Percentiles rank a stretch among this genome's conserved stretches.
Conservation (phyloP, 2,113 vertebrate genomes). For the Oncorhynchus masou region DNA sequence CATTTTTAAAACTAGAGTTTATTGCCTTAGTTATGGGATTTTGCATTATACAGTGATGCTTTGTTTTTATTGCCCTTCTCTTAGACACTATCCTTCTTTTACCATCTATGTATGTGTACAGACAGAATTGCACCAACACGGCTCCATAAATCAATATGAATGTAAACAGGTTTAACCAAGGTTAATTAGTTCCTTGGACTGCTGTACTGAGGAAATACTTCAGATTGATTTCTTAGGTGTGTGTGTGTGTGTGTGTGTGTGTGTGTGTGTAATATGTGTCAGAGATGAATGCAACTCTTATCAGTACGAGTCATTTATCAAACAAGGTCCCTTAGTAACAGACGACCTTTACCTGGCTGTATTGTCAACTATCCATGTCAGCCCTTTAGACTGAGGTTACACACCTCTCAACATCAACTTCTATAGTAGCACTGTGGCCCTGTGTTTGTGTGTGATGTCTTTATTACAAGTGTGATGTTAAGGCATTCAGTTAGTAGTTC, state of each 20-base stretch:
- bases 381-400: neutral
- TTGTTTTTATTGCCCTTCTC: too few species aligned
- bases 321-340: neutral
- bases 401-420: neutral
- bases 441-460: neutral
- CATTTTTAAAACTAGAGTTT: too few species aligned
- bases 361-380: neutral
- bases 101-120: too few species aligned
- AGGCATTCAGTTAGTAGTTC: too few species aligned
- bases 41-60: too few species aligned
- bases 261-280: neutral
- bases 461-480: too few species aligned
- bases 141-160: too few species aligned
- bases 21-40: too few species aligned
- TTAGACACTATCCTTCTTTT: too few species aligned
- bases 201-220: neutral
- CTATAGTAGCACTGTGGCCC: neutral
- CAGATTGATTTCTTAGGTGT: neutral
- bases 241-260: constrained; percentile 1
- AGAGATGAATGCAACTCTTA: neutral
- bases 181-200: neutral
- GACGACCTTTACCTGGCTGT: neutral
- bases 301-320: neutral
- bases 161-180: neutral
- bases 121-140: too few species aligned